A percentile compares a stretch with the other conserved stretches of the same genome.
Evolutionary conservation across 2,113 vertebrate genomes (phyloP).

Genomic region (Nothobranchius furzeri): DNA sequence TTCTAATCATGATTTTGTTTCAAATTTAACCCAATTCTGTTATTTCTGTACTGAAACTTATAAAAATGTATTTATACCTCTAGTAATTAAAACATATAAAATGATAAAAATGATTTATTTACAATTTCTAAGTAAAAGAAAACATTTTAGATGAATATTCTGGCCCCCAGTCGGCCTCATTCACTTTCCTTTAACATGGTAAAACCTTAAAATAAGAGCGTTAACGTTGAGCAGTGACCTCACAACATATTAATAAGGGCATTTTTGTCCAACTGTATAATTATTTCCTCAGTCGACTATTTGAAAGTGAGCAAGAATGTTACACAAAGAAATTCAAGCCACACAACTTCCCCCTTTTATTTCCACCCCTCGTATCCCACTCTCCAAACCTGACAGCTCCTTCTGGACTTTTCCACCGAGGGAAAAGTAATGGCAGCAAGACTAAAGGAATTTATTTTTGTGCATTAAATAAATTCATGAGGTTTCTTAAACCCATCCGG

Average conservation of each 20-base stretch:
- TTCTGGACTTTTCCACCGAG: constrained; percentile 49
- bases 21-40: too few species aligned
- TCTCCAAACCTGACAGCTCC: constrained; percentile 51
- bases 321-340: constrained; percentile 22
- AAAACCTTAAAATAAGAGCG: constrained; percentile 17
- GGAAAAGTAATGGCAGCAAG: constrained; percentile 62
- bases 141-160: too few species aligned
- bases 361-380: constrained; percentile 5
- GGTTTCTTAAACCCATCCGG: constrained; percentile 61
- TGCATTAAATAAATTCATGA: constrained; percentile 64
- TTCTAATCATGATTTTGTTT: too few species aligned
- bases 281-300: constrained; percentile 44
- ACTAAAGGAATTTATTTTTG: constrained; percentile 76
- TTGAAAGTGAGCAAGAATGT: constrained; percentile 50
- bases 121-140: too few species aligned
- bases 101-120: too few species aligned
- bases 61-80: not conserved
- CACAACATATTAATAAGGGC: constrained; percentile 11
- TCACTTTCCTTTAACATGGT: too few species aligned
- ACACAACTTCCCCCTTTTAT: constrained; percentile 29
- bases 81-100: not conserved
- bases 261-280: constrained; percentile 31
- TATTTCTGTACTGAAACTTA: too few species aligned
- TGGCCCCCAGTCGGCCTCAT: too few species aligned
- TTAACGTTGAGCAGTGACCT: constrained; percentile 12